Evolutionary conservation across 2,888 invertebrate species (phyloP), one percentile per base, ranked within the genome.

Genomic region (Drosophila lacicola): DNA sequence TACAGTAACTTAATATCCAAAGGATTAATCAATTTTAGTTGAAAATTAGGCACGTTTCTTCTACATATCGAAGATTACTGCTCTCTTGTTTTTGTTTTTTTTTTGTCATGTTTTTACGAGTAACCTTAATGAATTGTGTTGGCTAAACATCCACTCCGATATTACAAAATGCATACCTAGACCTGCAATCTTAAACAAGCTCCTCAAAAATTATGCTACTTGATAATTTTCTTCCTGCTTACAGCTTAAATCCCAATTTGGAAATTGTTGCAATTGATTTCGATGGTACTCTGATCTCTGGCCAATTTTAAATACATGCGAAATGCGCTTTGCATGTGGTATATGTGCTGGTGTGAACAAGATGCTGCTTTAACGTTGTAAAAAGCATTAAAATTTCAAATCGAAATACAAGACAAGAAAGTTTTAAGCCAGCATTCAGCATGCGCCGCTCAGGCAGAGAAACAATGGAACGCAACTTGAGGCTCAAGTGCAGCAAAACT

Each of bases 401-500:
- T 80, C 60, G 70, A 74, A 77, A 66, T 51, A 36, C 51, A 34
- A 50, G 69, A 66, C 47, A 41, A 34, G 69, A 66, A 74, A 68
- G 70, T 74, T 63, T 86, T 74, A 86, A 83, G 84, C 83, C 71
- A 57, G 63, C 63, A 60, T 74, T 70, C 65, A 66, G 61, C 54
- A 50, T 50, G 62, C 54, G 58, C 42, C 47, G 74, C 66, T 39
- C 44, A 46, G 44, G 41, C 69, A 64, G 62, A 47, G 70, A 84
- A 71, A 81, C 82, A 82, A 82, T 72, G 53, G 45, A 25, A 42
- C 39, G 44, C 65, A 73, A 86, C 72, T 80, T 53, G 63, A 71
- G 70, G 68, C 86, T 78, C 74, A 68, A 86, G 74, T 81, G 84
- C 82, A 75, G 70, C 73, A 62, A 72, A 70, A 75, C 83, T 82